Conservation (phyloP, 2,113 vertebrate genomes). For the Pantherophis guttatus region DNA sequence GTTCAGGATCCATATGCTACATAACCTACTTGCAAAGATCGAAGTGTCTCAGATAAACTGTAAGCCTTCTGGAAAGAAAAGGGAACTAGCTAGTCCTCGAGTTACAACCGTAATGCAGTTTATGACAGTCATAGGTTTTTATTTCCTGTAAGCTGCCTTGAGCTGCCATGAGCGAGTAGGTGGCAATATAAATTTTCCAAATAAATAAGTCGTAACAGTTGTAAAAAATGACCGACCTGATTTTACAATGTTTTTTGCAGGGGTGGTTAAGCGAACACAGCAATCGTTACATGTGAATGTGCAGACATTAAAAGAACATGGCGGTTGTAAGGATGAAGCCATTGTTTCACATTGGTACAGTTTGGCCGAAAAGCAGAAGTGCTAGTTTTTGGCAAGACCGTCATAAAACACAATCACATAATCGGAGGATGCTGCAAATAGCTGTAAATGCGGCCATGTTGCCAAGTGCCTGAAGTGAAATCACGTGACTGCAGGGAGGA, state of each 20-base stretch:
- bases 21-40: not conserved
- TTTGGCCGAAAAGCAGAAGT: not conserved
- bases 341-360: not conserved
- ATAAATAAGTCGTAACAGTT: not conserved
- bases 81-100: not conserved
- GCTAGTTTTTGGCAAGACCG: not conserved
- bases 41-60: not conserved
- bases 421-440: not conserved
- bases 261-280: not conserved
- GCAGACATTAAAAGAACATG: not conserved
- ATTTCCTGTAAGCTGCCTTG: too few relatives aligned
- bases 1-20: too few relatives aligned
- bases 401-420: not conserved
- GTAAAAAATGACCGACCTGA: not conserved
- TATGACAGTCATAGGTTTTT: not conserved
- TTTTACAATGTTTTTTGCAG: not conserved
- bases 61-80: not conserved
- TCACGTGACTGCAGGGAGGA: not conserved
- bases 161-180: too few relatives aligned
- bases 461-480: not conserved
- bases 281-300: not conserved
- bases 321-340: not conserved
- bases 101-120: not conserved
- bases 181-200: too few relatives aligned
- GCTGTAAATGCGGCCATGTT: not conserved